phyloP scores from a whole-genome alignment of 2,888 invertebrate genomes.

The Xanthorhoe designata region DNA sequence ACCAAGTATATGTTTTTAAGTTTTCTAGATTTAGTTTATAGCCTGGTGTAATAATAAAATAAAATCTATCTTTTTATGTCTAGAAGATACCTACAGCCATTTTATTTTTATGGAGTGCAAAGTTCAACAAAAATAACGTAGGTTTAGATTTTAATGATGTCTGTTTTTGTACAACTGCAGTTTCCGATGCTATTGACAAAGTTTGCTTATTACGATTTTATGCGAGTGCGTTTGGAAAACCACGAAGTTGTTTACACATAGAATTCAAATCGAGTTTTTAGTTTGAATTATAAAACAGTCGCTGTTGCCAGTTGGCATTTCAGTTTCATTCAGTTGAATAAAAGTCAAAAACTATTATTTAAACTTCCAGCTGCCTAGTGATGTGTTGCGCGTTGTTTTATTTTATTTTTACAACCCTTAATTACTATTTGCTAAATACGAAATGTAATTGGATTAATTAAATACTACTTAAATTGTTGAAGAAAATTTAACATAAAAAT shows the following conservation, averaged over 20 bases:
- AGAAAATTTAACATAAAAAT: too few relatives aligned
- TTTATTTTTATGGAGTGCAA: slow-evolving; percentile 5
- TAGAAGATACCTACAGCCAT: background rate
- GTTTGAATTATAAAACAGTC: slow-evolving; percentile 75
- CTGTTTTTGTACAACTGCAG: slow-evolving; percentile 48
- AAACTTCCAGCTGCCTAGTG: background rate
- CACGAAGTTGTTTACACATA: slow-evolving; percentile 80
- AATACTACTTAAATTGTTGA: too few relatives aligned
- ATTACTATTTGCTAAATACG: too few relatives aligned
- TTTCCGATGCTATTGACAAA: slow-evolving; percentile 71
- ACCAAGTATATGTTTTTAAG: too few relatives aligned
- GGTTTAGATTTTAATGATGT: slow-evolving; percentile 32
- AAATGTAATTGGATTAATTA: too few relatives aligned
- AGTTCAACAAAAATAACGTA: slow-evolving; percentile 39
- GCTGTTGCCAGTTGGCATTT: slow-evolving; percentile 61
- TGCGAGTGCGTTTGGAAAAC: slow-evolving; percentile 73
- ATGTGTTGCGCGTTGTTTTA: background rate
- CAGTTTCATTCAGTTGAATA: slow-evolving; percentile 17
- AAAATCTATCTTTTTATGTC: too few relatives aligned
- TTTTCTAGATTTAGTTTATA: too few relatives aligned
- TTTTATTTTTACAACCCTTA: background rate
- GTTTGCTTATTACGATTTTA: slow-evolving; percentile 78
- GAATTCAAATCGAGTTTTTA: slow-evolving; percentile 77
- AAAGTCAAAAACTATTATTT: slow-evolving; percentile 7
- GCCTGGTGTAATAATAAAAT: too few relatives aligned